Evolutionary conservation across 2,797 vertebrate genomes (phyloP).

Genomic region (Chelon labrosus): DNA sequence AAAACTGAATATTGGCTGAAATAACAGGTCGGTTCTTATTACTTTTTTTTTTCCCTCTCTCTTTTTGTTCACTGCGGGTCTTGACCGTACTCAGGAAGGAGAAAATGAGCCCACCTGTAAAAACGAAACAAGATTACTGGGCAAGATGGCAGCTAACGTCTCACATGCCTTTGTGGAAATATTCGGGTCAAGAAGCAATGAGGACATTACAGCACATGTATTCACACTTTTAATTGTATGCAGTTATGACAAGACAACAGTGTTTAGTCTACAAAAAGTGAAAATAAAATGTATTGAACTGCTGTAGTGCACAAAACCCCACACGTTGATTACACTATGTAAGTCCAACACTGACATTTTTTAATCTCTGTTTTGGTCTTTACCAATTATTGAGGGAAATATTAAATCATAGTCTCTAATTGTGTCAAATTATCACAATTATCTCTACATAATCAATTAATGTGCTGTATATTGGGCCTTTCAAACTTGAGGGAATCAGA

Average conservation of each 20-base stretch:
- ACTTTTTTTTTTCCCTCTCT: not conserved
- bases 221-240: not conserved
- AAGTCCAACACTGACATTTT: no score
- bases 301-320: no score
- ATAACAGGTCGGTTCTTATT: conserved; percentile 32
- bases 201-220: not conserved
- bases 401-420: no score
- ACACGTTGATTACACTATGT: no score
- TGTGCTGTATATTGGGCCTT: no score
- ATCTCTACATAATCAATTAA: no score
- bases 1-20: conserved; percentile 46
- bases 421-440: no score
- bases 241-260: not conserved
- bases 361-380: no score
- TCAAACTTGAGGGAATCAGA: no score
- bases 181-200: conserved; percentile 36
- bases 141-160: conserved; percentile 17
- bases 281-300: no score
- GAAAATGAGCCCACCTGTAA: conserved; percentile 49
- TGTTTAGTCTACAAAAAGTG: not conserved
- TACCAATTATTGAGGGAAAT: no score
- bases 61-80: not conserved
- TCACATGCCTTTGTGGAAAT: not conserved
- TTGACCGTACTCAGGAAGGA: conserved; percentile 13
- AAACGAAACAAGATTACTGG: conserved; percentile 51